These are phyloP conservation scores for Sebastes kiyomatsui DNA, from an alignment of 2,797 vertebrate species.

Conservation along the genomic window DNA sequence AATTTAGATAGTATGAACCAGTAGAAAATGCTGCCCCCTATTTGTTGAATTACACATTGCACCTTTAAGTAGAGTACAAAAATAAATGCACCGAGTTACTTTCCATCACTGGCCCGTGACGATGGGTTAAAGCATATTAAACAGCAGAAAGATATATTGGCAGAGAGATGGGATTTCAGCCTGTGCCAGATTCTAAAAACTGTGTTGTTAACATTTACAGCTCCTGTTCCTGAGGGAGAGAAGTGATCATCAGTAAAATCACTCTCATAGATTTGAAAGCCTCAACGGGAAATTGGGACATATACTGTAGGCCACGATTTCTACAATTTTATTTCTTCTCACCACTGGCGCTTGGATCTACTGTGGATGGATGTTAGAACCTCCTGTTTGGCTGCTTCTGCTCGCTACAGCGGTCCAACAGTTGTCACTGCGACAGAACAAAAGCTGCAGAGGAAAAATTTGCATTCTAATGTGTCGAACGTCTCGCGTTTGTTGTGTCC, in stretches of 20 bases:
- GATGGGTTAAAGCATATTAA: constrained; percentile 57
- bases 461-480: constrained; percentile 45
- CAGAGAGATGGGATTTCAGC: constrained; percentile 55
- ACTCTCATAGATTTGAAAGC: constrained; percentile 60
- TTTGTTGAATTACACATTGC: background rate
- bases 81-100: background rate
- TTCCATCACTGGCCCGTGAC: background rate
- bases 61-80: background rate
- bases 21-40: background rate
- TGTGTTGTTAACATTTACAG: constrained; percentile 71
- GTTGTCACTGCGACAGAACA: constrained; percentile 40
- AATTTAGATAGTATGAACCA: background rate
- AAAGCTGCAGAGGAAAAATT: constrained; percentile 52
- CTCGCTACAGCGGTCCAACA: constrained; percentile 17
- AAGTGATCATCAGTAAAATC: constrained; percentile 71
- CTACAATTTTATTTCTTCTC: constrained; percentile 38
- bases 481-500: constrained; percentile 64
- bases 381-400: constrained; percentile 13
- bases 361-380: constrained; percentile 21
- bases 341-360: constrained; percentile 3
- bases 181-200: constrained; percentile 57
- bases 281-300: constrained; percentile 52
- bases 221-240: constrained; percentile 59
- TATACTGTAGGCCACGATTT: constrained; percentile 49
- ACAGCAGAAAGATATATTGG: constrained; percentile 54